Evolutionary conservation across 2,888 invertebrate species (phyloP).

Genomic region (Crossocerus cetratus): DNA sequence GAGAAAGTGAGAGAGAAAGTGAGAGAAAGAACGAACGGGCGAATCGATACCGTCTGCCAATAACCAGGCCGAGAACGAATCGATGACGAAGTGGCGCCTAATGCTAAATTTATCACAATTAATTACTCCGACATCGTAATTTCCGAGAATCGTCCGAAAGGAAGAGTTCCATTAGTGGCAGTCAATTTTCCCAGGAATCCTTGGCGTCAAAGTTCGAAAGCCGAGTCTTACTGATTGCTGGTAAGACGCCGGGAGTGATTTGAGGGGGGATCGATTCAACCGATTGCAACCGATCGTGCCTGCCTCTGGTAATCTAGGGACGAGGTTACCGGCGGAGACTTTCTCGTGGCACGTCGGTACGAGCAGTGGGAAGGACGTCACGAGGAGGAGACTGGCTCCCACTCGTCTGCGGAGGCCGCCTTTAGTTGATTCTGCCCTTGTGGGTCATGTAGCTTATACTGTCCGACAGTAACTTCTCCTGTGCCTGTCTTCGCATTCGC

Average conservation of each 20-base stretch:
- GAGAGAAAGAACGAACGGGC: too few relatives aligned
- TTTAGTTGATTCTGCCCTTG: constrained; percentile 74
- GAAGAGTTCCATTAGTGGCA: neutral
- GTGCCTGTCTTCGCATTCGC: constrained; percentile 81
- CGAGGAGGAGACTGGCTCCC: constrained; percentile 39
- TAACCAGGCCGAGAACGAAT: constrained; percentile 4
- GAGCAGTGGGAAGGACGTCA: constrained; percentile 18
- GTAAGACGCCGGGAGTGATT: neutral
- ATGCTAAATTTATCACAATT: constrained; percentile 34
- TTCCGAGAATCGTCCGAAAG: neutral
- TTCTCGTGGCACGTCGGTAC: constrained; percentile 16
- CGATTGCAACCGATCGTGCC: constrained; percentile 25
- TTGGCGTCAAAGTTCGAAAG: neutral
- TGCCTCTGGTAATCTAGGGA: constrained; percentile 5
- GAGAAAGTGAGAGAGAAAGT: too few relatives aligned
- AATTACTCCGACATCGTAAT: neutral
- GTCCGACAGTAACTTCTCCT: constrained; percentile 74
- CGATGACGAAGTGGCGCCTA: constrained; percentile 7
- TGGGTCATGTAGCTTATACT: constrained; percentile 76
- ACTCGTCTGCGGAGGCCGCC: constrained; percentile 23
- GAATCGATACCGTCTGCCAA: too few relatives aligned
- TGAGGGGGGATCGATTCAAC: neutral
- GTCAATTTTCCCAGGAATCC: neutral
- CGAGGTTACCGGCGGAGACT: constrained; percentile 33
- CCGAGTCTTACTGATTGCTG: neutral